A percentile compares a stretch with the other conserved stretches of the same genome.
Evolutionary conservation across 2,888 invertebrate species (phyloP).

Genomic region (Selenia dentaria): DNA sequence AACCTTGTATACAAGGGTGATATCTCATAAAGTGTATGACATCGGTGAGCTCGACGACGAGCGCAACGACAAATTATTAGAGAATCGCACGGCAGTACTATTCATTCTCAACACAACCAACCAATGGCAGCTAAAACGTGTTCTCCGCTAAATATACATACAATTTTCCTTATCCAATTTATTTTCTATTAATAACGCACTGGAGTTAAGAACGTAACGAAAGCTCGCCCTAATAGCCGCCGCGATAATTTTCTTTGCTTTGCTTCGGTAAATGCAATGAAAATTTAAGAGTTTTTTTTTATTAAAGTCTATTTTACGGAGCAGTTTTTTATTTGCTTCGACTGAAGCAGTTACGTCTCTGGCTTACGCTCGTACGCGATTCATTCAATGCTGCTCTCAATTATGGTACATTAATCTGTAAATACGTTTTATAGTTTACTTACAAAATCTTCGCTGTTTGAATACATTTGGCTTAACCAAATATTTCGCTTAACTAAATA

Average conservation of each 20-base stretch:
- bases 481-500: no score
- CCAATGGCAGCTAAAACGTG: background rate
- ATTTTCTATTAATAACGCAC: conserved; percentile 1
- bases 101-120: no score
- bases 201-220: background rate
- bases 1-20: no score
- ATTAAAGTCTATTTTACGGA: conserved; percentile 10
- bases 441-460: background rate
- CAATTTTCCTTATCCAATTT: background rate
- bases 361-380: conserved; percentile 2
- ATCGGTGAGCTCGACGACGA: no score
- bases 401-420: background rate
- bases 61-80: no score
- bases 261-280: conserved; percentile 12
- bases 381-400: background rate
- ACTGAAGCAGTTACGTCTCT: conserved; percentile 3
- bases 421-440: background rate
- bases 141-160: background rate
- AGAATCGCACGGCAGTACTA: no score
- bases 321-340: background rate
- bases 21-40: no score
- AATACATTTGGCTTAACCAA: no score
- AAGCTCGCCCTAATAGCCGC: conserved; percentile 13
- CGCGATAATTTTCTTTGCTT: conserved; percentile 20
- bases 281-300: conserved; percentile 19